Base-by-base conservation (phyloP, 2,888 invertebrate species). In the Limulus polyphemus region DNA sequence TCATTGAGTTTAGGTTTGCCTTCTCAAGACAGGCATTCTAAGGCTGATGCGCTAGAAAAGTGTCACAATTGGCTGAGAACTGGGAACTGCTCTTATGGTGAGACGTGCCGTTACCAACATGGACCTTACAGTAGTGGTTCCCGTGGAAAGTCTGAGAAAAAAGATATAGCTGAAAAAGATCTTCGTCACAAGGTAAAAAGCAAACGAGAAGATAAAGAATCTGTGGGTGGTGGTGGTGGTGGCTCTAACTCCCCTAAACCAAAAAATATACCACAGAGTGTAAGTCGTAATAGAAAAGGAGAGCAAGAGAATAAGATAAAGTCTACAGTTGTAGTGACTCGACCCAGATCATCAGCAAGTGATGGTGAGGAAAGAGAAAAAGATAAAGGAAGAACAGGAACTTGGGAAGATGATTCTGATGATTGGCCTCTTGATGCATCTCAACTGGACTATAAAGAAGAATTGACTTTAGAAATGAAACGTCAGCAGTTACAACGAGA, bases 371-470 rank as follows among this genome's bases (percentile, higher is more conserved):
- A 54, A 7, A 11, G 54, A 11, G 49, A 59, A 2, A 62, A 65
- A 51, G 64, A 68, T 55, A 62, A 62, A 59, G 49, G 11, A 10
- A 16, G 51, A 49, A 64, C 62, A 47, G 60, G 62, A 11, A 62
- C 60, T 59, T 64, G 62, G 64, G 66, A 64, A 56, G 64, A 64
- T 57, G 64, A 64, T 58, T 64, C 66, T 47, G 64, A 67, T 56
- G 63, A 63, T 64, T 64, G 62, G 62, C 63, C 59, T 47, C 59
- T 60, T 54, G 67, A 65, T 62, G 59, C 61, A 46, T 58, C 64
- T 55, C 63, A 86, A 78, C 76, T 88, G 77, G 87, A 87, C 75
- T 86, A 86, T 79, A 87, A 86, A 68, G 87, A 88, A 77, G 86
- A 87, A 65, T 86, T 87, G 75, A 85, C 84, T 69, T 79, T 88